phyloP scores from a whole-genome alignment of 2,797 vertebrate genomes.

The Mus spretus region DNA sequence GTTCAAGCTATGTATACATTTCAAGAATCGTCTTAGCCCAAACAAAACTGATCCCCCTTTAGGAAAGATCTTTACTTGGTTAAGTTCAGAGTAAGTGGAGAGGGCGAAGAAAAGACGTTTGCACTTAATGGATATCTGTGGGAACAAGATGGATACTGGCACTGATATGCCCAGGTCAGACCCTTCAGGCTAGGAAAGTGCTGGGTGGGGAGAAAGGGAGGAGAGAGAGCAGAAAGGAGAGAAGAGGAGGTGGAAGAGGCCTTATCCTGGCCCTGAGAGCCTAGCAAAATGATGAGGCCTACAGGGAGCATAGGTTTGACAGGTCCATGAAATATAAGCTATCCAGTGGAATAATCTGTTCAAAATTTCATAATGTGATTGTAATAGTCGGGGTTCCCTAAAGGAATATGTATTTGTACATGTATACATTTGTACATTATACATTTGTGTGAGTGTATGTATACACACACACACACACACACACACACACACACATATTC shows the following conservation, averaged over 20 bases:
- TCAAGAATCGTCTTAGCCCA: conserved; percentile 69
- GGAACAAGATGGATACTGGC: conserved; percentile 67
- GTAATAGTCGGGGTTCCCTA: background rate
- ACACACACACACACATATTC: too few relatives aligned
- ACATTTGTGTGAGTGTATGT: background rate
- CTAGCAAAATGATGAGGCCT: background rate
- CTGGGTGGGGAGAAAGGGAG: background rate
- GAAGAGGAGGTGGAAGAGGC: background rate
- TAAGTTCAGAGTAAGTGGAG: conserved; percentile 71
- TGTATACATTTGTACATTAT: background rate
- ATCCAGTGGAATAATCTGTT: background rate
- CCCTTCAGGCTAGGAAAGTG: background rate
- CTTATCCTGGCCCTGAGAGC: background rate
- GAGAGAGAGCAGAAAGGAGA: background rate
- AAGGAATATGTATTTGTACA: background rate
- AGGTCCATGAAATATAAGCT: background rate
- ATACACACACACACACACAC: background rate
- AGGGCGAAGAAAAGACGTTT: conserved; percentile 54
- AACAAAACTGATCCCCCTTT: conserved; percentile 81
- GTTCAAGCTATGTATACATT: conserved; percentile 59
- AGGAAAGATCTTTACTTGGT: conserved; percentile 47
- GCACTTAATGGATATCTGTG: conserved; percentile 77
- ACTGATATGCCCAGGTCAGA: background rate
- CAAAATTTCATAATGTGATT: background rate
- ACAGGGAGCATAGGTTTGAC: background rate